phyloP scores from a whole-genome alignment of 2,113 vertebrate genomes.

The human (Homo sapiens) region GRCh38 chr3:169498501-169499000 shows the following conservation, averaged over 20 bases:
- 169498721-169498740: background rate
- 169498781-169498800: background rate
- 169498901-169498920: background rate
- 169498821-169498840: background rate
- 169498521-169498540: background rate
- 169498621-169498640: background rate
- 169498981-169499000: constrained; percentile 2
- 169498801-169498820: constrained; percentile 25
- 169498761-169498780: background rate
- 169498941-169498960: background rate
- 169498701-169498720: constrained; percentile 17
- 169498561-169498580: background rate
- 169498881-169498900: background rate
- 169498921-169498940: constrained; percentile 27
- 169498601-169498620: background rate
- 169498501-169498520: background rate
- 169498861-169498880: constrained; percentile 3
- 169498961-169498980: background rate
- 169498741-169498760: background rate
- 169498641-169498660: background rate
- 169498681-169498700: background rate
- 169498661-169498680: background rate
- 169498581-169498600: background rate
- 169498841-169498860: background rate
- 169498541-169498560: background rate